A percentile compares a stretch with the other conserved stretches of the same genome.
These are phyloP conservation scores for Illadopsis cleaveri DNA, from an alignment of 2,113 vertebrate genomes.

Conservation along the genomic window DNA sequence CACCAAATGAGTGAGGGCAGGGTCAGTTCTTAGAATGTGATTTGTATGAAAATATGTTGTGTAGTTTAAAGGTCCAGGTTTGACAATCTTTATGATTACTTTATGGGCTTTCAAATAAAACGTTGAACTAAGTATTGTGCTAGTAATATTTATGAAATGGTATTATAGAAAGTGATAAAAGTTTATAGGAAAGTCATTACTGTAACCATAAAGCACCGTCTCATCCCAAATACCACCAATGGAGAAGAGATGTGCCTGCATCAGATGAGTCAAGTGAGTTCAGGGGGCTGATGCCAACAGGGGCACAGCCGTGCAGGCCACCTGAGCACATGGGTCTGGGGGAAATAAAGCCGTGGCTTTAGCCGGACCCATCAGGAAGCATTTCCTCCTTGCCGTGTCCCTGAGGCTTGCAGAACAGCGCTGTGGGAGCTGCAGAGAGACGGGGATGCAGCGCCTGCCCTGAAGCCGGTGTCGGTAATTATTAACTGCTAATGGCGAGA, in stretches of 20 bases:
- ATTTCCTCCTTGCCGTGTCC: neutral
- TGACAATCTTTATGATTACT: neutral
- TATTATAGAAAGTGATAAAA: neutral
- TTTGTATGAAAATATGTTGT: neutral
- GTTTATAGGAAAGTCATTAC: constrained; percentile 23
- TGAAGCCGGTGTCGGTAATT: constrained; percentile 63
- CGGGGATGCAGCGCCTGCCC: neutral
- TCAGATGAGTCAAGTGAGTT: neutral
- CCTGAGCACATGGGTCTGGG: neutral
- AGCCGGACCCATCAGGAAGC: neutral
- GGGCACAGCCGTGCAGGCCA: accelerated
- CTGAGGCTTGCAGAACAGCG: neutral
- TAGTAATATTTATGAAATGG: constrained; percentile 19
- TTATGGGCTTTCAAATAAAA: neutral
- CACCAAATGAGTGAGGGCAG: neutral
- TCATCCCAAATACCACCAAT: neutral
- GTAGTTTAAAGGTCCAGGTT: neutral
- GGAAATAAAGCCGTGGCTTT: neutral
- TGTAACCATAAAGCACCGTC: neutral
- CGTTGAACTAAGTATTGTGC: neutral
- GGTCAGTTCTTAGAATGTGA: neutral
- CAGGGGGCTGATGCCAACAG: neutral
- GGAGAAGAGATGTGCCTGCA: neutral
- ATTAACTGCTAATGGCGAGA: constrained; percentile 75
- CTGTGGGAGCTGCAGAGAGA: neutral